Percentiles rank a stretch among this genome's conserved stretches.
Evolutionary conservation across 2,888 invertebrate species (phyloP).

Genomic region (Thelaira solivaga): DNA sequence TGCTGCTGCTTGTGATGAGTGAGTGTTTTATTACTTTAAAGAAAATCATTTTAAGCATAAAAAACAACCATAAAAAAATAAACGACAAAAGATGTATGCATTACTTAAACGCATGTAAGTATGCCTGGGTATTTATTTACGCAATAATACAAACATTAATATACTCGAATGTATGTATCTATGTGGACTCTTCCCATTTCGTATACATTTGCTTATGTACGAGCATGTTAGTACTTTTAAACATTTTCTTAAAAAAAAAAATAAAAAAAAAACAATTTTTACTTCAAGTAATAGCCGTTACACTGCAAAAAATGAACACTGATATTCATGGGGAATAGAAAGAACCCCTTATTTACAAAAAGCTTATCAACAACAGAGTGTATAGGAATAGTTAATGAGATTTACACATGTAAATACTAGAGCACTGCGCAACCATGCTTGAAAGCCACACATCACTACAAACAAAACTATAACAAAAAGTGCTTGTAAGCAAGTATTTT

Average conservation of each 20-base stretch:
- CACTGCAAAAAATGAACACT: slow-evolving; percentile 4
- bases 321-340: too few relatives aligned
- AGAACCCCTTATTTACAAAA: too few relatives aligned
- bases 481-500: too few relatives aligned
- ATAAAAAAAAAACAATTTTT: not conserved
- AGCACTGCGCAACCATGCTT: too few relatives aligned
- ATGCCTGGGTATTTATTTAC: not conserved
- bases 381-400: too few relatives aligned
- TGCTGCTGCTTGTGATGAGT: slow-evolving; percentile 26
- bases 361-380: too few relatives aligned
- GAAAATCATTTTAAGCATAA: slow-evolving; percentile 19
- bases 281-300: not conserved
- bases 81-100: slow-evolving; percentile 37
- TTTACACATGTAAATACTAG: too few relatives aligned
- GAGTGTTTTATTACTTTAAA: slow-evolving; percentile 33
- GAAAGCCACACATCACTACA: too few relatives aligned
- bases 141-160: not conserved
- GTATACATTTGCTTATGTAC: not conserved
- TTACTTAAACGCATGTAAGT: not conserved
- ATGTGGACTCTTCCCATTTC: too few relatives aligned
- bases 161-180: too few relatives aligned
- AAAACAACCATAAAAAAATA: slow-evolving; percentile 32
- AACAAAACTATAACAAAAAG: too few relatives aligned
- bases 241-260: not conserved
- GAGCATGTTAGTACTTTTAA: not conserved